Percentiles rank a stretch among this genome's conserved stretches.
Conservation (phyloP, 2,113 vertebrate genomes). For the Nanorana parkeri region DNA sequence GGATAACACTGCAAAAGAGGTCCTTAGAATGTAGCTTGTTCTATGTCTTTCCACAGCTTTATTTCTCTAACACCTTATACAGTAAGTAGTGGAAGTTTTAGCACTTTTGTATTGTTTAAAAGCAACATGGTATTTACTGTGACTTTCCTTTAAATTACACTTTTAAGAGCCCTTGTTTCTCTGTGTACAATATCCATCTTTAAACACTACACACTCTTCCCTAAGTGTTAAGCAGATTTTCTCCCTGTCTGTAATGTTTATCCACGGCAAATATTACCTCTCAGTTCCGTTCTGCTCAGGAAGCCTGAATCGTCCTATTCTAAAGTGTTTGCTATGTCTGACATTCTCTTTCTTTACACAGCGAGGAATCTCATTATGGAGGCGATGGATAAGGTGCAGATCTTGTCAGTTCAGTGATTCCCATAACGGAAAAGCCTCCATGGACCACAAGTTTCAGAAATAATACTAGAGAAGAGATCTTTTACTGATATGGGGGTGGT, state of each 20-base stretch:
- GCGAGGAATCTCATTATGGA: slow-evolving; percentile 5
- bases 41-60: no score
- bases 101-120: no score
- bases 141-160: no score
- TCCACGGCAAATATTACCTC: slow-evolving; percentile 28
- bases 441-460: not conserved
- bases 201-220: slow-evolving; percentile 2
- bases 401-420: slow-evolving; percentile 8
- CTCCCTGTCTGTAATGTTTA: slow-evolving; percentile 17
- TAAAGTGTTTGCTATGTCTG: slow-evolving; percentile 37
- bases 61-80: no score
- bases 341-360: slow-evolving; percentile 39
- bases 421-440: not conserved
- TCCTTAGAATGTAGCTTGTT: no score
- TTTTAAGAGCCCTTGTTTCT: no score
- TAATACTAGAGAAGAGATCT: not conserved
- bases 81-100: no score
- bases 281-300: not conserved
- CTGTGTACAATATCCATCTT: not conserved
- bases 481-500: no score
- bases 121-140: no score
- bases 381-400: not conserved
- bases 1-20: no score
- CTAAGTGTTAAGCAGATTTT: slow-evolving; percentile 26
- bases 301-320: slow-evolving; percentile 2